Base-by-base conservation (phyloP, 2,113 vertebrate genomes). In the Chaetodon trifascialis region DNA sequence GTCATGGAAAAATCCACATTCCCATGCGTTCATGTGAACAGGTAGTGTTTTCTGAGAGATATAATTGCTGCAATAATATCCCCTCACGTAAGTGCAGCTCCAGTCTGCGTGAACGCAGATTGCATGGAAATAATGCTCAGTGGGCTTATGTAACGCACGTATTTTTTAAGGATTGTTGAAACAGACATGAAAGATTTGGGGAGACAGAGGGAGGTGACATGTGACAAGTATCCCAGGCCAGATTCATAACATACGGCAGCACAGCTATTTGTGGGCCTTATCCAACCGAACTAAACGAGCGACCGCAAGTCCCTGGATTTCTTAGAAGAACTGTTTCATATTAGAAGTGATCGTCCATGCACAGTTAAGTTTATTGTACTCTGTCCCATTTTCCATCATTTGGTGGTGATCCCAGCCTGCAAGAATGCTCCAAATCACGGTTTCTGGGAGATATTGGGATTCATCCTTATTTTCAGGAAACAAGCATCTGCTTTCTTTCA, bases 1-100 rank as follows among this genome's bases (percentile, higher is more conserved):
- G 70, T 66, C 62, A 81, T 14, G 86, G 88, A 87, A 89, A 89
- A 85, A 42, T 11, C 66, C 30, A 51, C 76, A 87, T 92, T 92
- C 92, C 90, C 92, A 86, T 76, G 73, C 76, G n/a, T 85, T 70
- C 77, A 49, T 83, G 65, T 83, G 78, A 87, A 58, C 88, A 89
- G 85, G 88, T 91, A 36, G 76, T 70, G 78, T 82, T 82, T 78
- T 59, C 46, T 66, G 72, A 76, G 25, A 38, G 55, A 38, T 80
- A 19, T 66, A 78, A 66, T 79, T 30, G 23, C 66, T 36, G 49
- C 49, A 30, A 14, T 66, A 44, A 60, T 79, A 66, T 76, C 46
- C 55, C 4, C 64, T 75, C 65, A 60, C 4, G 16, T 47, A 62
- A 73, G 19, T n/a, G 40, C 42, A 58, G 36, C 11, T 76, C 7